phyloP scores from a whole-genome alignment of 2,888 invertebrate genomes.

The Drosophila longiperda region DNA sequence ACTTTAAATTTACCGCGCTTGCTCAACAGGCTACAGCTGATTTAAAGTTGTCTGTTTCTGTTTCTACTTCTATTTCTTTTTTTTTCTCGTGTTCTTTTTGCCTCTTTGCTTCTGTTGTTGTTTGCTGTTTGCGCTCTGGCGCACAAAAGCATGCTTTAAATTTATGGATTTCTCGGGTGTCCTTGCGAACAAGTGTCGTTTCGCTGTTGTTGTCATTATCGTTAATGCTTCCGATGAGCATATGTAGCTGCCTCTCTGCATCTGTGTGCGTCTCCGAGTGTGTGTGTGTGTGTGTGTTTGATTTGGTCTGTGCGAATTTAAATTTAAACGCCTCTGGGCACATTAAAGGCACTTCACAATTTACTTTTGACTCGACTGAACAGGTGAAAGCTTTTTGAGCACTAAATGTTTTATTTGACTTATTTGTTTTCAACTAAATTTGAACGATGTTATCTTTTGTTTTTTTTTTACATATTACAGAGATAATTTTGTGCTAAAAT shows the following conservation, averaged over 20 bases:
- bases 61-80: background rate
- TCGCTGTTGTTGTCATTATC: slow-evolving; percentile 58
- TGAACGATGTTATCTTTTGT: background rate
- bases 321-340: slow-evolving; percentile 9
- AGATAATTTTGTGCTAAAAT: background rate
- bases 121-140: slow-evolving; percentile 24
- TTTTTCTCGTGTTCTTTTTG: slow-evolving; percentile 9
- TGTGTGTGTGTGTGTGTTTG: slow-evolving; percentile 12
- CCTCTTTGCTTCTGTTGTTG: slow-evolving; percentile 4
- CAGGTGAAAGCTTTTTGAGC: background rate
- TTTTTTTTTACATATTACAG: background rate
- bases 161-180: slow-evolving; percentile 77
- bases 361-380: slow-evolving; percentile 11
- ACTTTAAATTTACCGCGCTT: slow-evolving; percentile 50
- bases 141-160: slow-evolving; percentile 69
- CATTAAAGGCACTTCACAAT: slow-evolving; percentile 1
- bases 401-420: slow-evolving; percentile 11
- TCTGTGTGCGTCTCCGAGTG: slow-evolving; percentile 11
- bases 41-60: slow-evolving; percentile 35
- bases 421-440: background rate
- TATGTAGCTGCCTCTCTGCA: slow-evolving; percentile 27
- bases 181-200: slow-evolving; percentile 74
- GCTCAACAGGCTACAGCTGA: slow-evolving; percentile 63
- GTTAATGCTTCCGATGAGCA: slow-evolving; percentile 58
- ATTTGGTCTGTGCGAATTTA: slow-evolving; percentile 26